Conservation (phyloP, 2,888 invertebrate species). For the Tachina grossa region DNA sequence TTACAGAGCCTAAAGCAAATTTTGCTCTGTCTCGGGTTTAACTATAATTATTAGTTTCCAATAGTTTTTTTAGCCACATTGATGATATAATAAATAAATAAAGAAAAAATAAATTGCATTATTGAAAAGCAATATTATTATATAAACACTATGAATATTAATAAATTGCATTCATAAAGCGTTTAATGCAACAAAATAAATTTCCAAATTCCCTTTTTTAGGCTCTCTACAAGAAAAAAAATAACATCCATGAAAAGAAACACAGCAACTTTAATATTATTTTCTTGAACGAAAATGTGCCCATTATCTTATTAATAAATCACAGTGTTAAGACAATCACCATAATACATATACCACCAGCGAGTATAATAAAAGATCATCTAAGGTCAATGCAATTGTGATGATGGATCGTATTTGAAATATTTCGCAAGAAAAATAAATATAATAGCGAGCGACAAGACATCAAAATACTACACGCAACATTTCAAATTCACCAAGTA, state of each 20-base stretch:
- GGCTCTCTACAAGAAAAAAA: not conserved
- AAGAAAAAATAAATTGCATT: too few species aligned
- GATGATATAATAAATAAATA: too few species aligned
- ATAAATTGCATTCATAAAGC: too few species aligned
- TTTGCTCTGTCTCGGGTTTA: too few species aligned
- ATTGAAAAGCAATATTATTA: too few species aligned
- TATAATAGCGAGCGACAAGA: constrained; percentile 23
- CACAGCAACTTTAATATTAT: not conserved
- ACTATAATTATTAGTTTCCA: too few species aligned
- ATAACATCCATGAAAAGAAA: not conserved
- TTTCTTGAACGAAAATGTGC: constrained; percentile 20
- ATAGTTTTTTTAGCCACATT: too few species aligned
- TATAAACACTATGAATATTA: too few species aligned
- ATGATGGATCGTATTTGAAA: constrained; percentile 52
- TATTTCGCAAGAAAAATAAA: constrained; percentile 49
- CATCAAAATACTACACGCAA: constrained; percentile 23
- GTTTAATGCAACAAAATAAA: not conserved
- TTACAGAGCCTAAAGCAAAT: too few species aligned
- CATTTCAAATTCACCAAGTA: constrained; percentile 22
- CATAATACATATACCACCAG: constrained; percentile 11
- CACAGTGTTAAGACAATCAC: constrained; percentile 41
- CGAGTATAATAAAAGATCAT: constrained; percentile 25
- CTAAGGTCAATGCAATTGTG: constrained; percentile 61
- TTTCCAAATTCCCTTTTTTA: not conserved
- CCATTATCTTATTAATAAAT: constrained; percentile 48